Base-by-base conservation (phyloP, 2,797 vertebrate species). In the Atherinosoma microstoma region DNA sequence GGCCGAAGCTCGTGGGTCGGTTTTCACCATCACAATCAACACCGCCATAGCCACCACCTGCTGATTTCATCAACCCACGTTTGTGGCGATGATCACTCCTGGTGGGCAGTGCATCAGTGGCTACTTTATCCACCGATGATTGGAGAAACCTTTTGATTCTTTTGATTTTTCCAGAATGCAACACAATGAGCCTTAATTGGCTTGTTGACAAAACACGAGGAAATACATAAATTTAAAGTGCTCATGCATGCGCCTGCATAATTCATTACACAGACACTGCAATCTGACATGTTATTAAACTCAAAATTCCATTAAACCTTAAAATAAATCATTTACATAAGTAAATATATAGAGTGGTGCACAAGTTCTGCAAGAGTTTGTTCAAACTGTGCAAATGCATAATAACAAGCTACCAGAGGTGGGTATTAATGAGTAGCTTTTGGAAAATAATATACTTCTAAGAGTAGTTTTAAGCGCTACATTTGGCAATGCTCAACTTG, bases 221-320 rank as follows among this genome's bases (percentile, higher is more conserved):
- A 74, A 83, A 83, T 64, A 70, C 77, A 85, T 87, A 84, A 6
- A 86, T 67, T 58, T 51, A 61, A 75, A 80, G 83, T 78, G 73
- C 76, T 84, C 69, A 73, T 76, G 82, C 81, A 80, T 70, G 78
- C 69, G 80, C 38, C 64, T 3, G 20, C 6, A 30, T 83, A 73
- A 84, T 84, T 87, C 79, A 86, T 87, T 79, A 75, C 38, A 58
- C 36, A 59, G 70, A 72, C 36, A 35, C 35, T 45, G 73, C 75
- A 68, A 88, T 83, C 82, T 79, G 58, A 80, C 85, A 87, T 75
- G 80, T 73, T 83, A 85, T 84, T 84, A 83, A 75, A 83, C 63
- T 75, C 72, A 75, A 82, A 85, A 87, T 74, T 64, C 75, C 84
- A 85, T 76, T 42, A 57, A 42, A 63, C 72, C 54, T 24, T 34